A percentile compares a stretch with the other conserved stretches of the same genome.
These are phyloP conservation scores for Nylanderia fulva DNA, from an alignment of 1,140 invertebrate genomes.

Conservation along the genomic window DNA sequence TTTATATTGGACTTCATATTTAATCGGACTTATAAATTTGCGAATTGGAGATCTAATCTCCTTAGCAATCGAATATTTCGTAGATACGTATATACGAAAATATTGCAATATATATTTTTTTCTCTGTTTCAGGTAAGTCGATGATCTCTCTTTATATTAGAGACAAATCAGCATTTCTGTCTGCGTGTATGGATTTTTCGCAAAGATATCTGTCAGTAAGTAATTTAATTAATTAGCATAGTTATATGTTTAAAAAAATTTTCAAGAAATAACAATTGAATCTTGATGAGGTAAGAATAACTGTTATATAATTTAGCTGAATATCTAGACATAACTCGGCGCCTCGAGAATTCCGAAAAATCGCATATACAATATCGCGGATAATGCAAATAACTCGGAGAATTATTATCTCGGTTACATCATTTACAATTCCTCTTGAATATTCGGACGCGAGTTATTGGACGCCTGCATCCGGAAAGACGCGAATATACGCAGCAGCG, in stretches of 20 bases:
- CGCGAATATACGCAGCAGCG: not conserved
- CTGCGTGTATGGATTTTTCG: too few relatives aligned
- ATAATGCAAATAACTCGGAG: not conserved
- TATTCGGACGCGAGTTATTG: conserved; percentile 24
- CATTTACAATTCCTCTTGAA: not conserved
- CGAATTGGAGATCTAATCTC: not conserved
- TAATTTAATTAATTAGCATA: too few relatives aligned
- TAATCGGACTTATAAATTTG: conserved; percentile 13
- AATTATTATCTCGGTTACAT: not conserved
- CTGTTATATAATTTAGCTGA: not conserved
- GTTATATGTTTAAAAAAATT: too few relatives aligned
- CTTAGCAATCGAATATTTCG: not conserved
- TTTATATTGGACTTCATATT: not conserved
- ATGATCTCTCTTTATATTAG: too few relatives aligned
- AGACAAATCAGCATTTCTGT: too few relatives aligned
- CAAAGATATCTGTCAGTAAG: too few relatives aligned
- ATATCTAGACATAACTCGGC: not conserved
- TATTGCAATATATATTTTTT: too few relatives aligned
- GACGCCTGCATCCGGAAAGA: not conserved
- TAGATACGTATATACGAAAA: too few relatives aligned
- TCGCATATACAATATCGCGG: not conserved
- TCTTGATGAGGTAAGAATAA: too few relatives aligned
- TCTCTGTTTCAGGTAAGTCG: too few relatives aligned
- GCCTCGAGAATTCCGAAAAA: not conserved
- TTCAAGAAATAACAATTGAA: too few relatives aligned